Percentiles rank a stretch among this genome's conserved stretches.
Conservation (phyloP, 2,113 vertebrate species). For the Ursus arctos region DNA sequence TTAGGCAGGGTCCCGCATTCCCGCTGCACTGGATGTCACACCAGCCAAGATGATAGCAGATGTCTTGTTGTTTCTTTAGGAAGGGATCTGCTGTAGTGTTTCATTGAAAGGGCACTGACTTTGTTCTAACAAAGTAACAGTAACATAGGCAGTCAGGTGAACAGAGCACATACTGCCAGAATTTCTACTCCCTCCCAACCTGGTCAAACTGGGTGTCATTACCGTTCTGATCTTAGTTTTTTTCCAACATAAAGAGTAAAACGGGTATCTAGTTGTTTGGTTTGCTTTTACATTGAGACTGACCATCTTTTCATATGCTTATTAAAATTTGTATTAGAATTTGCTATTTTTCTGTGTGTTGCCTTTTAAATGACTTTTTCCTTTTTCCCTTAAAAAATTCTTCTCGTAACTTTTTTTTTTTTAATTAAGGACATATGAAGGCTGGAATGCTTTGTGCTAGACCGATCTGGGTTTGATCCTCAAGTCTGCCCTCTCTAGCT, state of each 20-base stretch:
- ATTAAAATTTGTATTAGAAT: neutral
- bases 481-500: neutral
- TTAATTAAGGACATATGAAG: neutral
- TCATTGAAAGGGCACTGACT: neutral
- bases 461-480: neutral
- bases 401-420: neutral
- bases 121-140: neutral
- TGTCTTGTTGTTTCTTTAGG: neutral
- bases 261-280: accelerated
- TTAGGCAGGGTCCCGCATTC: neutral
- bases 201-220: accelerated
- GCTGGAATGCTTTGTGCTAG: neutral
- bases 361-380: neutral
- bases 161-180: accelerated
- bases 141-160: accelerated
- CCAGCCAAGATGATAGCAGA: accelerated
- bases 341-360: neutral
- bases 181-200: accelerated
- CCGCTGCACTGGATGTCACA: accelerated
- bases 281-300: neutral
- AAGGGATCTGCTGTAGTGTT: neutral
- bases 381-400: neutral
- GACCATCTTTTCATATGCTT: neutral
- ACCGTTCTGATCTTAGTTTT: too few relatives aligned
- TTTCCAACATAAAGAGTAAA: neutral